Base-by-base conservation (phyloP, 2,113 vertebrate genomes). In the Cacatua alba region DNA sequence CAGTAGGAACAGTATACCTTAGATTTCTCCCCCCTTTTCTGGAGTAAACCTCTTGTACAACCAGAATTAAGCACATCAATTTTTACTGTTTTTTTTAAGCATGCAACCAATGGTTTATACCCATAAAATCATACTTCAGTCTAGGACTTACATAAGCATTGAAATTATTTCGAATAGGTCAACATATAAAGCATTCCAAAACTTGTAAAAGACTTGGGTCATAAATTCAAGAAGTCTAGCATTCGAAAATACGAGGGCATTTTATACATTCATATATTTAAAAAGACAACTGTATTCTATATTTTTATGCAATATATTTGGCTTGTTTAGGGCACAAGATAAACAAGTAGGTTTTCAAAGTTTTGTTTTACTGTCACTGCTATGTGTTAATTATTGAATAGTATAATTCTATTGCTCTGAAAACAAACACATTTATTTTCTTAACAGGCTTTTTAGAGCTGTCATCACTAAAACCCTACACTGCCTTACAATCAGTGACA, bases 351-450 rank as follows among this genome's bases (percentile, higher is more conserved):
- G 9, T 68, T 91, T 68, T 92, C 19, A 71, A 75, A 49, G 53
- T 43, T 52, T 64, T 70, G 7, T 57, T 94, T 86, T 53, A 24
- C 28, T 7, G 1, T 53, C 49, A 35, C 41, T 67, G 53, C 51
- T 80, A 43, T 0, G 0, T 46, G 43, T 37, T 43, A 59, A 63
- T 41, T 74, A 28, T 7, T n/a, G 35, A 41, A 75, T 2, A 65
- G 6, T 29, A 12, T n/a, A 74, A 41, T 43, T 72, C n/a, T 16
- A 16, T 8, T 43, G 35, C 26, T 79, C 78, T 82, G 52, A 82
- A 77, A 75, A 85, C 1, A 0, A 39, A 60, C 1, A 1, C 8
- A 39, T 81, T 74, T 83, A 21, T 71, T 90, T 83, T 37, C 59
- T 39, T 81, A 78, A 77, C 24, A 43, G 13, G 55, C 17, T 90